These are phyloP conservation scores for Zapornia atra DNA, from an alignment of 2,113 vertebrate species.

Conservation along the genomic window DNA sequence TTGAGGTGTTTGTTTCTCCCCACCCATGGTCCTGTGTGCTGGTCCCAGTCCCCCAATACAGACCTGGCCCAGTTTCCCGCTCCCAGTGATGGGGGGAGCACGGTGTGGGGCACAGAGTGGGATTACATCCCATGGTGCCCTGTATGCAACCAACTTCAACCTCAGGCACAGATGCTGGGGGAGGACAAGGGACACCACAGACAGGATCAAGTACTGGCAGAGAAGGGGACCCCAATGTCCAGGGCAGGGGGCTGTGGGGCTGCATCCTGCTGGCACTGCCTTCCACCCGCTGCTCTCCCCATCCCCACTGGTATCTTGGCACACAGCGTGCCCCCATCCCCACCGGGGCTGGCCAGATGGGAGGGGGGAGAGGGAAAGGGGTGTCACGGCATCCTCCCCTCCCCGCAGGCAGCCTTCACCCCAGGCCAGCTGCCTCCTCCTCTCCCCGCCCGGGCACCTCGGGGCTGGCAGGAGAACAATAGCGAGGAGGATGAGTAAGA, in stretches of 20 bases:
- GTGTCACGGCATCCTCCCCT: background rate
- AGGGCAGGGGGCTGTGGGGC: accelerated
- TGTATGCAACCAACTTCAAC: accelerated
- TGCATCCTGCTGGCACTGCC: background rate
- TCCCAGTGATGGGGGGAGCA: accelerated
- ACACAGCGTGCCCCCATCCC: background rate
- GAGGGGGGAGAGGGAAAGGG: no score
- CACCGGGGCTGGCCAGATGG: accelerated
- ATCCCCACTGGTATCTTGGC: background rate
- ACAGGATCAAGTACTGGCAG: background rate
- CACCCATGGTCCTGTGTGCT: background rate
- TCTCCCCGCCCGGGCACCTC: slow-evolving; percentile 47
- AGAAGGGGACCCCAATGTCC: accelerated
- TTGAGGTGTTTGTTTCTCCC: background rate
- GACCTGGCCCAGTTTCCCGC: background rate
- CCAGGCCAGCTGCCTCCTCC: slow-evolving; percentile 19
- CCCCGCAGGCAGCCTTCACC: background rate
- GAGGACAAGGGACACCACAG: accelerated
- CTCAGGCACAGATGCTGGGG: background rate
- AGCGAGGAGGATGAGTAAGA: slow-evolving; percentile 71
- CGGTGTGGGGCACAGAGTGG: accelerated
- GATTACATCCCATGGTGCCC: background rate
- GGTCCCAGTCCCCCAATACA: background rate
- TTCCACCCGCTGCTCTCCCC: background rate
- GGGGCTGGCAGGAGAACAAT: slow-evolving; percentile 69